A percentile compares a stretch with the other conserved stretches of the same genome.
Conservation (phyloP, 2,888 invertebrate species). For the Catocala sponsa region DNA sequence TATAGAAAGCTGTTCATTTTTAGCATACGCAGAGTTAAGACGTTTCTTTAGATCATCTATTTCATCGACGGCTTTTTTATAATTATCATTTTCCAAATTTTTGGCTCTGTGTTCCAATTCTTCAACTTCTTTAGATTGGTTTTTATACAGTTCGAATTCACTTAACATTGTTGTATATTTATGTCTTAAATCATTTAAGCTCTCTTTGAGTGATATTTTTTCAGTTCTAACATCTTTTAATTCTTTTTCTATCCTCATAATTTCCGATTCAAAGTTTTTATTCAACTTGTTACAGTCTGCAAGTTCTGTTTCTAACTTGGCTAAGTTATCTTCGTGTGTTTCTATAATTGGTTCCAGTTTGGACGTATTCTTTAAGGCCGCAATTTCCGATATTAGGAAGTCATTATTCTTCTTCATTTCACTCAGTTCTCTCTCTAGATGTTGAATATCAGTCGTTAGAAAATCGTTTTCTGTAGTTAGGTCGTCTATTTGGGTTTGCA, state of each 20-base stretch:
- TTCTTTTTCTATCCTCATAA: slow-evolving; percentile 87
- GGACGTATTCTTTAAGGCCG: slow-evolving; percentile 89
- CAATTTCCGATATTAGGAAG: slow-evolving; percentile 90
- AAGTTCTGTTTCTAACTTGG: slow-evolving; percentile 89
- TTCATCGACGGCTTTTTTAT: slow-evolving; percentile 71
- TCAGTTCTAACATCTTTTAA: slow-evolving; percentile 78
- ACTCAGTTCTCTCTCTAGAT: slow-evolving; percentile 89
- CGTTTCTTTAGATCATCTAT: slow-evolving; percentile 78
- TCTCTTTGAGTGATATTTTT: slow-evolving; percentile 82
- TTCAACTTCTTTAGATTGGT: slow-evolving; percentile 80
- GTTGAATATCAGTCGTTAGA: slow-evolving; percentile 79
- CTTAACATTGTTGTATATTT: slow-evolving; percentile 86
- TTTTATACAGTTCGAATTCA: slow-evolving; percentile 77
- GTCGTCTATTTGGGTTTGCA: slow-evolving; percentile 88
- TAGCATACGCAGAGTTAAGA: slow-evolving; percentile 71
- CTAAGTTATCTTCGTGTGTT: slow-evolving; percentile 91
- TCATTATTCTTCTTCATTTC: slow-evolving; percentile 92
- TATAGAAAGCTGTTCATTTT: slow-evolving; percentile 83
- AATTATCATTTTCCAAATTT: slow-evolving; percentile 60
- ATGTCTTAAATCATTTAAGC: slow-evolving; percentile 83
- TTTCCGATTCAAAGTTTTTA: slow-evolving; percentile 88
- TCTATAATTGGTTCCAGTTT: slow-evolving; percentile 92
- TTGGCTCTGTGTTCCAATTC: slow-evolving; percentile 79
- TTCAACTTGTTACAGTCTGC: slow-evolving; percentile 89
- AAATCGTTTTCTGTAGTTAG: slow-evolving; percentile 83